phyloP scores from a whole-genome alignment of 2,797 vertebrate species.

The Poecilia velifera region DNA sequence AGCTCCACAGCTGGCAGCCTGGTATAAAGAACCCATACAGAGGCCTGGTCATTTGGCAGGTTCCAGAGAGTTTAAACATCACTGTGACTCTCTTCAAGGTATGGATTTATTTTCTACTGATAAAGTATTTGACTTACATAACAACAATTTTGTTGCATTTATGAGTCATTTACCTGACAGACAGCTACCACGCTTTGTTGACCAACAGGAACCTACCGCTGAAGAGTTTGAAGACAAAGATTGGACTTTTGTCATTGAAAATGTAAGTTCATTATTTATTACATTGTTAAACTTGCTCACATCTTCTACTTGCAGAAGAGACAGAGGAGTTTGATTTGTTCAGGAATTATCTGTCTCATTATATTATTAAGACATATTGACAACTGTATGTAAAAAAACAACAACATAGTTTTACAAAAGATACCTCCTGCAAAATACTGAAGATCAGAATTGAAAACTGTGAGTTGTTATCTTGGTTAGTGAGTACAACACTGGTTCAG shows the following conservation, averaged over 20 bases:
- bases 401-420: too few species aligned
- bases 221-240: constrained; percentile 93
- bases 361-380: too few species aligned
- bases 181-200: not conserved
- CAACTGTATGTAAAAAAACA: too few species aligned
- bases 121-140: not conserved
- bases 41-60: constrained; percentile 88
- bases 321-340: too few species aligned
- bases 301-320: too few species aligned
- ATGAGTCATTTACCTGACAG: not conserved
- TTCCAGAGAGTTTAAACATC: constrained; percentile 89
- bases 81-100: constrained; percentile 91
- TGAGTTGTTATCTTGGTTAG: not conserved
- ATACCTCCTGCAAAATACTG: too few species aligned
- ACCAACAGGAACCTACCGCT: constrained; percentile 84
- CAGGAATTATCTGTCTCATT: too few species aligned
- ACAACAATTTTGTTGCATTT: not conserved
- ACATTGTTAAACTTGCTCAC: not conserved
- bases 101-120: not conserved
- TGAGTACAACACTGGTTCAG: not conserved
- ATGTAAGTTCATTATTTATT: constrained; percentile 72
- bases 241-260: constrained; percentile 92
- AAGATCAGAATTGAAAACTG: too few species aligned
- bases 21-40: constrained; percentile 91
- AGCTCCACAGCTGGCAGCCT: constrained; percentile 92